These are phyloP conservation scores for Pristionchus pacificus DNA, from an alignment of 1,140 invertebrate genomes.

Conservation along the genomic window DNA sequence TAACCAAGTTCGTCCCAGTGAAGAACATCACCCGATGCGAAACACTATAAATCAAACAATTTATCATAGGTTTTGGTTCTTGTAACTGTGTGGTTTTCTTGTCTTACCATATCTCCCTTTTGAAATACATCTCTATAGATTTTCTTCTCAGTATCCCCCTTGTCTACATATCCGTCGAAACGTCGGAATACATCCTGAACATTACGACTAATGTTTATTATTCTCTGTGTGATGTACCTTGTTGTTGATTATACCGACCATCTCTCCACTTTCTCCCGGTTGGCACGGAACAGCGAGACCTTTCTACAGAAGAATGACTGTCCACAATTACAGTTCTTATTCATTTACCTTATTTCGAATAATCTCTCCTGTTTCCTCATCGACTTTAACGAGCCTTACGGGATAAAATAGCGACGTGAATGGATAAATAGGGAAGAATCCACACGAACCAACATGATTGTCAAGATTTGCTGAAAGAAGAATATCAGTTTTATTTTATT, in stretches of 20 bases:
- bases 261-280: constrained; percentile 81
- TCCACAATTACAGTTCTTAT: no score
- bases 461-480: constrained; percentile 71
- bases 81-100: no score
- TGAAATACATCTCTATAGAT: constrained; percentile 79
- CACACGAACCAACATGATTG: constrained; percentile 81
- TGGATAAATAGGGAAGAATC: constrained; percentile 73
- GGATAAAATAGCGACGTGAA: constrained; percentile 59
- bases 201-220: neutral
- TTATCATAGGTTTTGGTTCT: no score
- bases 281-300: constrained; percentile 32
- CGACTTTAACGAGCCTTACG: constrained; percentile 74
- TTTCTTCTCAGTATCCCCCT: constrained; percentile 84
- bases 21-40: constrained; percentile 85
- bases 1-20: constrained; percentile 85
- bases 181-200: constrained; percentile 57
- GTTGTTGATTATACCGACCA: constrained; percentile 93
- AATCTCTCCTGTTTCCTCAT: constrained; percentile 75
- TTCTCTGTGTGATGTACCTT: constrained; percentile 26
- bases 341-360: constrained; percentile 65
- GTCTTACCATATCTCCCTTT: constrained; percentile 78
- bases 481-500: no score
- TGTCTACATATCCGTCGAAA: constrained; percentile 80
- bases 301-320: constrained; percentile 6
- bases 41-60: constrained; percentile 65